These are phyloP conservation scores for Argyrosomus regius DNA, from an alignment of 2,797 vertebrate genomes.

Conservation along the genomic window DNA sequence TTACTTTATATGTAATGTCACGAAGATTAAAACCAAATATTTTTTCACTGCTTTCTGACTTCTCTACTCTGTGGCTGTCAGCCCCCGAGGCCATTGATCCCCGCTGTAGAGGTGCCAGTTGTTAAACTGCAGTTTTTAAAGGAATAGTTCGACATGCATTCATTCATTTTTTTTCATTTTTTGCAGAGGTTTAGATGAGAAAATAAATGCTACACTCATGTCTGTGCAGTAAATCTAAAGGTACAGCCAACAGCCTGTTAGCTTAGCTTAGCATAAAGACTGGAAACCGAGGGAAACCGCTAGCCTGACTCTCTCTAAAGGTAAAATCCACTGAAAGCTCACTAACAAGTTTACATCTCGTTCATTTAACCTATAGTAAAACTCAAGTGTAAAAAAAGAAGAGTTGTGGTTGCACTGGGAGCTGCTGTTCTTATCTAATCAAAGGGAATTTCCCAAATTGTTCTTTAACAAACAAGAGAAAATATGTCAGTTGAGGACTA, in stretches of 20 bases:
- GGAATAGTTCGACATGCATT: background rate
- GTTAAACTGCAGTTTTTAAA: background rate
- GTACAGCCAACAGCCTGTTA: background rate
- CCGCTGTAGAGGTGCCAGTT: too few relatives aligned
- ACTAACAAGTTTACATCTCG: too few relatives aligned
- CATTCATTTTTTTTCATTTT: background rate
- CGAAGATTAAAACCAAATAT: background rate
- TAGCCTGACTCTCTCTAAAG: too few relatives aligned
- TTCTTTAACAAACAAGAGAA: background rate
- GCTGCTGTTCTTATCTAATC: background rate
- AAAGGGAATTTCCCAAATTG: background rate
- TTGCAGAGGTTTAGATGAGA: background rate
- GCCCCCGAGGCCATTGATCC: background rate
- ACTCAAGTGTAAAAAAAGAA: background rate
- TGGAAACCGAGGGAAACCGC: background rate
- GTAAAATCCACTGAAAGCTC: background rate
- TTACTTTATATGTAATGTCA: background rate
- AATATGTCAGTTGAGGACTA: background rate
- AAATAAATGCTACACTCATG: too few relatives aligned
- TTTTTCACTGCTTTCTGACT: background rate
- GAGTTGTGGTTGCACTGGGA: background rate
- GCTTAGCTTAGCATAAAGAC: background rate
- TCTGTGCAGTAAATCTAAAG: background rate
- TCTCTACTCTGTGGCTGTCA: background rate
- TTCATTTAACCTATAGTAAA: background rate